Conservation (phyloP, 2,113 vertebrate species). For the Fulica atra region DNA sequence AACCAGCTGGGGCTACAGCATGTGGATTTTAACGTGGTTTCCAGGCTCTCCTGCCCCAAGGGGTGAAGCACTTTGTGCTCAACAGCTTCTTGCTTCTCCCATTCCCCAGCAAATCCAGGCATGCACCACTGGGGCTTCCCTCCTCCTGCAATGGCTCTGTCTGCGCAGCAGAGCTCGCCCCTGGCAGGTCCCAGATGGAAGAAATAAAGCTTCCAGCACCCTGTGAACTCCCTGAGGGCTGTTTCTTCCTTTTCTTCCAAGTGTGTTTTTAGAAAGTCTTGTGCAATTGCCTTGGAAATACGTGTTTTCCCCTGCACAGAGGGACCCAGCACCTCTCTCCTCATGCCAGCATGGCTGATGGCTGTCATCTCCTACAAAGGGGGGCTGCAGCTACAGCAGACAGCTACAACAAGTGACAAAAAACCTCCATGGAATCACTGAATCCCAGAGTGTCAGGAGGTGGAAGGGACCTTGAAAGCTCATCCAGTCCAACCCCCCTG, state of each 20-base stretch:
- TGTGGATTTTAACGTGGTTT: not conserved
- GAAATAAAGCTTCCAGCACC: not conserved
- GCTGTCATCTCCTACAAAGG: not conserved
- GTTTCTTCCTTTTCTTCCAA: not conserved
- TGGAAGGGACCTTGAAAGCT: too few species aligned
- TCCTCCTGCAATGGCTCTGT: not conserved
- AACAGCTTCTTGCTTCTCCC: not conserved
- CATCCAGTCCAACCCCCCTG: too few species aligned
- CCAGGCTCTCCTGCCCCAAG: not conserved
- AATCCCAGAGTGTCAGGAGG: too few species aligned
- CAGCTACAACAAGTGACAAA: not conserved
- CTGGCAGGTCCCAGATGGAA: not conserved
- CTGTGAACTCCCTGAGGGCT: not conserved
- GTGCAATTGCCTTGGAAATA: not conserved
- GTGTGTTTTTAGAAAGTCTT: not conserved
- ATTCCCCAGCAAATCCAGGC: not conserved
- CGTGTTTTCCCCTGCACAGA: not conserved
- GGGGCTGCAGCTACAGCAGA: not conserved
- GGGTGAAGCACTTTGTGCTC: too few species aligned
- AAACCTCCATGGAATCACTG: not conserved
- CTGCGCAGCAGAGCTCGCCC: not conserved
- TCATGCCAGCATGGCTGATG: fast-evolving
- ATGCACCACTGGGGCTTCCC: not conserved
- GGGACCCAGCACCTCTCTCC: not conserved
- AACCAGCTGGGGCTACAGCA: not conserved